Evolutionary conservation across 2,888 invertebrate species (phyloP), one percentile per base, ranked within the genome.

Genomic region (Hyposoter didymator): DNA sequence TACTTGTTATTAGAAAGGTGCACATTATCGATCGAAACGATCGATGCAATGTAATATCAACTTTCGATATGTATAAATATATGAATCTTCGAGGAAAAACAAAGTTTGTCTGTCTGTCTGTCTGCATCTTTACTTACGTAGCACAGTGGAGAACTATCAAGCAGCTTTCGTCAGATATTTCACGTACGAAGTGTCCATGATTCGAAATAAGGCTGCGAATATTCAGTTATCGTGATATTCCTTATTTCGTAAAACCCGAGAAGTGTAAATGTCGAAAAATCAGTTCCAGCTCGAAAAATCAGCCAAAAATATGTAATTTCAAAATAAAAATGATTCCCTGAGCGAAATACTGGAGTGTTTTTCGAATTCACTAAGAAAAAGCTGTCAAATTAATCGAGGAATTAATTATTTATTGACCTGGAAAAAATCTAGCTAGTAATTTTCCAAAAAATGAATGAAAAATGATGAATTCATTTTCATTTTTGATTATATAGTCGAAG

Each of bases 1-100:
- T 83, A 87, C 83, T 87, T 78, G 86, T 88, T 86, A 88, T 90
- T 89, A 89, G 84, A 86, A 87, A 75, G 80, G 75, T 80, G 70
- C 66, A 84, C 76, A 80, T 80, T 84, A 84, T 73, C 78, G 83
- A 78, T 78, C 39, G 59, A 43, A 64, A 66, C 32, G 45, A 78
- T 79, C 79, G 74, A 84, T 74, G 22, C 55, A 47, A 45, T 72
- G 62, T 72, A 28, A 43, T 67, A 14, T 67, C 45, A 45, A 67
- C 67, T 39, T 67, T 19, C 39, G 8, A 66, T 39, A 17, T 12
- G n/a, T n/a, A n/a, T 22, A 52, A 10, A 52, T 19, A 22, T 22
- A 59, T 59, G 14, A 59, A 22, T 55, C 14, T 28, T 1, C 5
- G 1, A 14, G 28, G 59, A 14, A 59, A 28, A 59, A 59, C 12